A percentile compares a stretch with the other conserved stretches of the same genome.
Conservation (phyloP, 2,113 vertebrate genomes). For the Xenotilapia flavipinnis region DNA sequence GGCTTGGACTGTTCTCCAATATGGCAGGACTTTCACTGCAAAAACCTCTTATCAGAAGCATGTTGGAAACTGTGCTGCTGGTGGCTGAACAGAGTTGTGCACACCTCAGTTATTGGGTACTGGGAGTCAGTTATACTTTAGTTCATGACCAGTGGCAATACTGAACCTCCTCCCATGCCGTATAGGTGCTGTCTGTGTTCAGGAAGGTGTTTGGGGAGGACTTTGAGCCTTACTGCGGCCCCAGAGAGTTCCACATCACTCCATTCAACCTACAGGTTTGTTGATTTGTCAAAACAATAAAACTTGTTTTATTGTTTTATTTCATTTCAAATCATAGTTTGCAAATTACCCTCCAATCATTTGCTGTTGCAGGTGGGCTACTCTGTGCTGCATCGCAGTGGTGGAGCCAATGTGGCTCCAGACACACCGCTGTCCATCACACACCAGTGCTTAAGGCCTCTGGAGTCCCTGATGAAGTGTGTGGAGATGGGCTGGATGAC, state of each 20-base stretch:
- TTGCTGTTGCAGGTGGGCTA: slow-evolving; percentile 80
- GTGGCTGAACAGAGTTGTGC: neutral
- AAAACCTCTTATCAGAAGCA: neutral
- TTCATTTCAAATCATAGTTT: neutral
- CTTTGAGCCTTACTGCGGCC: slow-evolving; percentile 78
- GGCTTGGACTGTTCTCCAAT: neutral
- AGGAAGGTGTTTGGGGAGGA: slow-evolving; percentile 80
- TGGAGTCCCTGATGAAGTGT: slow-evolving; percentile 95
- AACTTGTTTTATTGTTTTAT: neutral
- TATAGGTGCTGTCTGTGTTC: slow-evolving; percentile 82
- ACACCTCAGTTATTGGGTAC: neutral
- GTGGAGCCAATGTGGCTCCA: slow-evolving; percentile 65
- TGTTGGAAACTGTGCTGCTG: neutral
- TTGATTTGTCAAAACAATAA: slow-evolving; percentile 64
- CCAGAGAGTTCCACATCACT: slow-evolving; percentile 85
- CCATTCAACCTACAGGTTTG: slow-evolving; percentile 89
- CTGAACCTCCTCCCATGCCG: neutral
- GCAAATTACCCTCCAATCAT: neutral
- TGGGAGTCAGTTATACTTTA: neutral
- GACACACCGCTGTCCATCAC: slow-evolving; percentile 81
- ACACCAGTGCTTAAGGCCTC: slow-evolving; percentile 81
- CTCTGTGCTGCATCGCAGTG: slow-evolving; percentile 85
- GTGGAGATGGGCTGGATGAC: slow-evolving; percentile 97
- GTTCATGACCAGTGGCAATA: neutral
- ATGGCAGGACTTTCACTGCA: neutral